Conservation (phyloP, 1,140 invertebrate species). For the Drosophila mauritiana region DNA sequence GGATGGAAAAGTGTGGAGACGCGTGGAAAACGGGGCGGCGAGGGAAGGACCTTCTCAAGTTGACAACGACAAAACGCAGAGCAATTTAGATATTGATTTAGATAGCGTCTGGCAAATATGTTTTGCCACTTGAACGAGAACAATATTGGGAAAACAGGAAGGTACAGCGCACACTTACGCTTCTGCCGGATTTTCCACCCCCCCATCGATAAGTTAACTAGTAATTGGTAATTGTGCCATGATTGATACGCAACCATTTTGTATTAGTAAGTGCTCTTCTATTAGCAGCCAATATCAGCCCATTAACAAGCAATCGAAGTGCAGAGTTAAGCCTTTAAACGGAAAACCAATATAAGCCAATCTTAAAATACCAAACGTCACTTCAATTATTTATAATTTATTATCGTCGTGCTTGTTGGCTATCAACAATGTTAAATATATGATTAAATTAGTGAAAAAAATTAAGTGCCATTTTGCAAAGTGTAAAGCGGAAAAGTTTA, state of each 20-base stretch:
- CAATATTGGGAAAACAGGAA: conserved; percentile 1
- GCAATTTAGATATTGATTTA: conserved; percentile 71
- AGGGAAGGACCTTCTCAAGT: conserved; percentile 15
- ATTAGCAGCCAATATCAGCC: conserved; percentile 3
- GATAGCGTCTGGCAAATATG: conserved; percentile 54
- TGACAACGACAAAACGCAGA: conserved; percentile 45
- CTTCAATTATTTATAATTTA: conserved; percentile 9
- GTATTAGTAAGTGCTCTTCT: neutral
- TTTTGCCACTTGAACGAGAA: conserved; percentile 8
- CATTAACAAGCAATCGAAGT: neutral
- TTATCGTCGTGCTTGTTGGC: neutral
- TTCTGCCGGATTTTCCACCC: neutral
- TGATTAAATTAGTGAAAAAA: conserved; percentile 25
- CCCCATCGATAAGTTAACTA: conserved; percentile 12
- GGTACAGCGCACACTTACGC: neutral
- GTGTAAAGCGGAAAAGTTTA: neutral
- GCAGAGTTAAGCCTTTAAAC: neutral
- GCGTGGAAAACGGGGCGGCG: neutral
- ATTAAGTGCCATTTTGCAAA: neutral
- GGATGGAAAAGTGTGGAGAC: conserved; percentile 16
- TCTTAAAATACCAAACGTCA: conserved; percentile 5
- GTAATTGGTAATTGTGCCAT: conserved; percentile 41
- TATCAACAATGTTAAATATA: neutral
- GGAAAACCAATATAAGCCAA: neutral
- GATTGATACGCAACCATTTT: conserved; percentile 11